Base-by-base conservation (phyloP, 1,140 invertebrate genomes). In the Aphelenchoides besseyi region DNA sequence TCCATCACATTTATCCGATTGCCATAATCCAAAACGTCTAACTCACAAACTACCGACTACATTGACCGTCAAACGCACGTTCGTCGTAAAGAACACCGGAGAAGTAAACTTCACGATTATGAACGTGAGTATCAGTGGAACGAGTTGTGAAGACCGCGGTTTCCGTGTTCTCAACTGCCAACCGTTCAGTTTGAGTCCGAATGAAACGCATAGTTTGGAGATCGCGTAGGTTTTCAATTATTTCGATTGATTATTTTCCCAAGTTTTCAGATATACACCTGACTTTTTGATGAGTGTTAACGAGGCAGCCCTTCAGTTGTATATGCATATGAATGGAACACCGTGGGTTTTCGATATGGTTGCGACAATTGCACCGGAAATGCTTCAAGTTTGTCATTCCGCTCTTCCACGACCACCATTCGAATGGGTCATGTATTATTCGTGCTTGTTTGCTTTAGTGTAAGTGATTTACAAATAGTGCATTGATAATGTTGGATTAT, bases 281-380 rank as follows among this genome's bases (percentile, higher is more conserved):
- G 95, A 97, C 87, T 95, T 94, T 82, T 93, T 94, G 2, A 87
- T 94, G 69, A 89, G 92, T 0, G 88, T 90, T 69, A 89, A 94
- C 29, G 88, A 90, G 71, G 88, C 92, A 62, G 85, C 82, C 63
- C 81, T 90, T 33, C 86, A 87, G 68, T 18, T 83, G 1, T 85
- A 82, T 66, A 85, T 89, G 71, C 85, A 86, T 71, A 88, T 87
- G 52, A 88, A 86, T 76, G 79, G 87, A 32, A 86, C 84, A 3
- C 48, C 87, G 89, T 88, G 91, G 32, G 90, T 91, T 78, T 94
- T 91, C 82, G 88, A 89, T 8, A 85, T 97, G 62, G 86, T 91
- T 5, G 92, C 92, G 2, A 92, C 90, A 3, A 85, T 96, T 59
- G 92, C 94, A 0, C 86, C 89, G 0, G 88, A 90, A 66, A 89